These are phyloP conservation scores for Limenitis camilla DNA, from an alignment of 2,888 invertebrate species.

Conservation along the genomic window DNA sequence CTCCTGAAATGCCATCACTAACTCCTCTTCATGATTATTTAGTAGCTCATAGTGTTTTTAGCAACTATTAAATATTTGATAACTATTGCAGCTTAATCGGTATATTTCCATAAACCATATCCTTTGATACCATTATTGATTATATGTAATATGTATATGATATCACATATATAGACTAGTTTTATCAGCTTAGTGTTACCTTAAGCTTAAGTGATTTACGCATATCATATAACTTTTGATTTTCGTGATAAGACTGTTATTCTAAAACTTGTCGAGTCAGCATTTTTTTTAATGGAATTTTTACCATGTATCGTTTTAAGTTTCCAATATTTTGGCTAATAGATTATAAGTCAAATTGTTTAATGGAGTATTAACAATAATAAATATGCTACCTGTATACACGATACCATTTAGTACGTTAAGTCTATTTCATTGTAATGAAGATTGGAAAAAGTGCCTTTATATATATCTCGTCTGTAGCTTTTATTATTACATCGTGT, in stretches of 20 bases:
- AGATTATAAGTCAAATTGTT: not conserved
- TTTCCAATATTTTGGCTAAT: too few species aligned
- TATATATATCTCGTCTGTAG: constrained; percentile 14
- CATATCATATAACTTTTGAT: constrained; percentile 14
- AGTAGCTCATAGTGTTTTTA: constrained; percentile 56
- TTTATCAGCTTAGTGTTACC: constrained; percentile 13
- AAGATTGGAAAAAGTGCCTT: constrained; percentile 21
- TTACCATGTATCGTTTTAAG: not conserved
- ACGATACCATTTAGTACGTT: not conserved
- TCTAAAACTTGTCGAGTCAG: not conserved
- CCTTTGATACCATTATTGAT: too few species aligned
- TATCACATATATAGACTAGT: too few species aligned
- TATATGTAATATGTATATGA: too few species aligned
- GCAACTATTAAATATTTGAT: constrained; percentile 34
- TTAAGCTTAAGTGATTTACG: constrained; percentile 10
- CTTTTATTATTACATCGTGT: constrained; percentile 14
- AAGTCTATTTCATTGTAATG: constrained; percentile 11
- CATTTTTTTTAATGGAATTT: not conserved
- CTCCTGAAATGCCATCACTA: constrained; percentile 28
- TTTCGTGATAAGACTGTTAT: not conserved
- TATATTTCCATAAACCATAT: not conserved
- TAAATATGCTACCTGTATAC: not conserved
- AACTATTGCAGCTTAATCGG: not conserved
- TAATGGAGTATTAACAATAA: not conserved
- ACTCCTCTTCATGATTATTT: constrained; percentile 53